Percentiles rank a stretch among this genome's conserved stretches.
phyloP scores from a whole-genome alignment of 2,113 vertebrate species.

The Salvelinus namaycush region DNA sequence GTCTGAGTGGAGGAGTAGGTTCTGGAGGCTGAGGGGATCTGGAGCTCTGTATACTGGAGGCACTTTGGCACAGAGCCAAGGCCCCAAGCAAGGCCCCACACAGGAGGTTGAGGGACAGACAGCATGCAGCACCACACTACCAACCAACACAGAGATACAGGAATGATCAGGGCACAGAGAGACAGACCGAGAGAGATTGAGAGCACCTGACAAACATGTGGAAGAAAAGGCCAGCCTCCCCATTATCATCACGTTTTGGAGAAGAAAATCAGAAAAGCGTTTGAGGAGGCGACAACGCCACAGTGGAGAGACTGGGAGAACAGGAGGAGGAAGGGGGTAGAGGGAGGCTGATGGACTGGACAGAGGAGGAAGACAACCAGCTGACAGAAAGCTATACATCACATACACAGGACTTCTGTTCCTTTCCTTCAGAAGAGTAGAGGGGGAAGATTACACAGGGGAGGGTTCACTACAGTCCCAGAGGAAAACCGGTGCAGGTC shows the following conservation, averaged over 20 bases:
- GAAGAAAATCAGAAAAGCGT: conserved; percentile 45
- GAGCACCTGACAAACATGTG: conserved; percentile 67
- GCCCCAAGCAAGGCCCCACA: conserved; percentile 43
- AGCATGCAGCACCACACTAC: conserved; percentile 49
- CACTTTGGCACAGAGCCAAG: conserved; percentile 72
- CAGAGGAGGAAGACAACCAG: conserved; percentile 4
- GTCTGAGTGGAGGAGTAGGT: conserved; percentile 51
- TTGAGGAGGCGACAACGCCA: background rate
- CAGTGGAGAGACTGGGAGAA: conserved; percentile 4
- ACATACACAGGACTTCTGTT: conserved; percentile 62
- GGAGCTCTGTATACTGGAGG: conserved; percentile 73
- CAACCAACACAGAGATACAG: conserved; percentile 32
- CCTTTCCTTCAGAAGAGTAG: conserved; percentile 40
- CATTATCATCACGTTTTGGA: conserved; percentile 51
- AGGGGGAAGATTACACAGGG: conserved; percentile 19
- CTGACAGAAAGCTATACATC: conserved; percentile 66
- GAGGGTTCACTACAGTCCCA: conserved; percentile 50
- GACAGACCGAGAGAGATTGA: background rate
- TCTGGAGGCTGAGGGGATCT: conserved; percentile 17
- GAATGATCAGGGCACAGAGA: conserved; percentile 40
- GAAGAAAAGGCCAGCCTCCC: conserved; percentile 76
- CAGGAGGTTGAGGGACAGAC: background rate
- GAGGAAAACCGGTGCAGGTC: conserved; percentile 5
- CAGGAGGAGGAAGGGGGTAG: conserved; percentile 8
- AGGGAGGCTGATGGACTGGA: conserved; percentile 26